These are phyloP conservation scores for Trachythela sp. DNA, from an alignment of 64 coral and sea anemone species.

Conservation along the genomic window DNA sequence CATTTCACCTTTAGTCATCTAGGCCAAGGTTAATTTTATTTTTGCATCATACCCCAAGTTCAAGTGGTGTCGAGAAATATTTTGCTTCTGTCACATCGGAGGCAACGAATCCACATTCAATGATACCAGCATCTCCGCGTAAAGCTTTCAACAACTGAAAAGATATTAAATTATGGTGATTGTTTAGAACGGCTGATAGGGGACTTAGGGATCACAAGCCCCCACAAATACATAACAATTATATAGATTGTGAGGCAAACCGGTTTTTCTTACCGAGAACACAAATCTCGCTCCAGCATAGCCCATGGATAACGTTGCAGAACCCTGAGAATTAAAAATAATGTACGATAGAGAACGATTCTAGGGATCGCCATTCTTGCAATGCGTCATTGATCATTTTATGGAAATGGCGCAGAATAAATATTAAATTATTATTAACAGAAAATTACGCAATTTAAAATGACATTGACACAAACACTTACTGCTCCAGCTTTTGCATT, in stretches of 20 bases:
- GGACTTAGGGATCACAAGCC: too few species aligned
- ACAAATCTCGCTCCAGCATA: constrained; percentile 88
- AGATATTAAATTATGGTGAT: too few species aligned
- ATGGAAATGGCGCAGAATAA: too few species aligned
- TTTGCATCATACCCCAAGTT: constrained; percentile 64
- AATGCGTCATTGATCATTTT: too few species aligned
- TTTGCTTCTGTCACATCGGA: constrained; percentile 69
- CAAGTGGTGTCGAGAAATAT: constrained; percentile 86
- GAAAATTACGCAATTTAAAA: too few species aligned
- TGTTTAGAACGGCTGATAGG: too few species aligned
- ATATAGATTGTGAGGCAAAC: not conserved
- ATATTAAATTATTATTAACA: too few species aligned
- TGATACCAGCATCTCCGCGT: constrained; percentile 55
- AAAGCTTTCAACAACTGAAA: constrained; percentile 73
- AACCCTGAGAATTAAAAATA: constrained; percentile 53
- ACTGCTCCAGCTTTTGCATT: constrained; percentile 98
- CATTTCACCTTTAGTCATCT: too few species aligned
- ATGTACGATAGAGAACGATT: too few species aligned
- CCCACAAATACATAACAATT: too few species aligned
- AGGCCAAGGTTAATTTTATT: not conserved
- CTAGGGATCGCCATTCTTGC: too few species aligned
- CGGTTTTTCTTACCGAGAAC: constrained; percentile 59
- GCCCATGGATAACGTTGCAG: constrained; percentile 93
- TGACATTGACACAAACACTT: constrained; percentile 36
- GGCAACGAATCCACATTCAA: constrained; percentile 90